phyloP scores from a whole-genome alignment of 2,113 vertebrate genomes.

The Nannobrachium achirus region DNA sequence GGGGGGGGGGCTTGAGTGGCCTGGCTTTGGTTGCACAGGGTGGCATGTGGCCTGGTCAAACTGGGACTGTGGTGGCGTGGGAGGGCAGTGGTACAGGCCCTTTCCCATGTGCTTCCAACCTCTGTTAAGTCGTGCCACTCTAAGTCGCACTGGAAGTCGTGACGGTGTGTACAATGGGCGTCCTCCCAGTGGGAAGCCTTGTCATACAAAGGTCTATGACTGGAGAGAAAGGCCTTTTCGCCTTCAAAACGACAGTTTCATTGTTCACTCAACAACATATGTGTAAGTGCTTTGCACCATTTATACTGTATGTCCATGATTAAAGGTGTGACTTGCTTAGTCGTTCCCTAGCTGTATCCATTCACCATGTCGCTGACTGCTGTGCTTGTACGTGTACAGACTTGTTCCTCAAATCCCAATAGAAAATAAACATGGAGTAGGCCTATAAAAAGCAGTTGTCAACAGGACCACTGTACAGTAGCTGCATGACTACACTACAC shows the following conservation, averaged over 20 bases:
- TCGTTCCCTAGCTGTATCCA: conserved; percentile 7
- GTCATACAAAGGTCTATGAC: background rate
- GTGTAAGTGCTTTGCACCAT: background rate
- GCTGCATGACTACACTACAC: background rate
- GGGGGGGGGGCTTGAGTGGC: conserved; percentile 33
- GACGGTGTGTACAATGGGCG: conserved; percentile 27
- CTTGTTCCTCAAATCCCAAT: conserved; percentile 21
- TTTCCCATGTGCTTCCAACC: conserved; percentile 34
- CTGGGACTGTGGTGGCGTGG: conserved; percentile 47
- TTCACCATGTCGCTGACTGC: background rate
- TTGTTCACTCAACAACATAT: background rate
- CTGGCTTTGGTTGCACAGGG: conserved; percentile 54
- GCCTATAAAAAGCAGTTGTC: conserved; percentile 13
- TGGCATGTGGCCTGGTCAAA: conserved; percentile 63
- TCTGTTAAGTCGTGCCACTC: conserved; percentile 43
- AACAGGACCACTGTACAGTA: background rate
- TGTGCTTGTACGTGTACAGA: conserved; percentile 29
- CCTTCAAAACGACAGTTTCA: background rate
- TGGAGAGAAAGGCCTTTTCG: conserved; percentile 13
- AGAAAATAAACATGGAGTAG: conserved; percentile 22
- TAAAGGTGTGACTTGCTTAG: conserved; percentile 22
- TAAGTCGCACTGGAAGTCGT: conserved; percentile 29
- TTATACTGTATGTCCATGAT: background rate
- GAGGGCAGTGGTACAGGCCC: conserved; percentile 41
- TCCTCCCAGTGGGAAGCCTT: conserved; percentile 1